Conservation (phyloP, 2,888 invertebrate species). For the Hypercompe scribonia region DNA sequence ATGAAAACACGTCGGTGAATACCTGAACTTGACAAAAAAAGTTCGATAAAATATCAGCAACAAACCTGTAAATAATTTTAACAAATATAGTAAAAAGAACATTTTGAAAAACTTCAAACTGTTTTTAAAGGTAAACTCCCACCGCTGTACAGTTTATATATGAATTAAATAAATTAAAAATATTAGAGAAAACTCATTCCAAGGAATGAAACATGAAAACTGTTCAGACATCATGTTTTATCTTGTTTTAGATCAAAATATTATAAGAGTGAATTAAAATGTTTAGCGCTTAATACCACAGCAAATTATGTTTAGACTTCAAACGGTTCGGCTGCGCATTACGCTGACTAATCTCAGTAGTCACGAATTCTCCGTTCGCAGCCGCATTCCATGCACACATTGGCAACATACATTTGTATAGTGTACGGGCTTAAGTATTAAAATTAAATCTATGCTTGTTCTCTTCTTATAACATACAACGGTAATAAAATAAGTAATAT, state of each 20-base stretch:
- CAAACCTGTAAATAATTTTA: no score
- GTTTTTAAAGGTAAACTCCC: neutral
- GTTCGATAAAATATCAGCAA: neutral
- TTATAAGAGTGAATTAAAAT: conserved; percentile 13
- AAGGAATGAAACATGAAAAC: neutral
- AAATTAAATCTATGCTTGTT: neutral
- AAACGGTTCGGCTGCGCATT: conserved; percentile 51
- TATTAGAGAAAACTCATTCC: no score
- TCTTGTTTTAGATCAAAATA: conserved; percentile 10
- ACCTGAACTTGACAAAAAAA: neutral
- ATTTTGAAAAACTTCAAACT: neutral
- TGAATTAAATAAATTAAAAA: neutral
- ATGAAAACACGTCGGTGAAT: no score
- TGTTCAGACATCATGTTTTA: conserved; percentile 2
- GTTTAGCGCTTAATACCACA: conserved; percentile 35
- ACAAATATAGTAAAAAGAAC: neutral
- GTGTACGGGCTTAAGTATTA: conserved; percentile 26
- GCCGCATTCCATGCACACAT: conserved; percentile 63
- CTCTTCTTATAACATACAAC: neutral
- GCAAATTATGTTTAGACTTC: conserved; percentile 40
- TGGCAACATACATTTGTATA: conserved; percentile 18
- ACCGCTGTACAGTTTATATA: neutral
- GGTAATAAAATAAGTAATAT: neutral
- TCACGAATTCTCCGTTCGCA: conserved; percentile 59
- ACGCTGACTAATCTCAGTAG: conserved; percentile 60